These are phyloP conservation scores for Alaudala cheleensis DNA, from an alignment of 2,113 vertebrate genomes.

Conservation along the genomic window DNA sequence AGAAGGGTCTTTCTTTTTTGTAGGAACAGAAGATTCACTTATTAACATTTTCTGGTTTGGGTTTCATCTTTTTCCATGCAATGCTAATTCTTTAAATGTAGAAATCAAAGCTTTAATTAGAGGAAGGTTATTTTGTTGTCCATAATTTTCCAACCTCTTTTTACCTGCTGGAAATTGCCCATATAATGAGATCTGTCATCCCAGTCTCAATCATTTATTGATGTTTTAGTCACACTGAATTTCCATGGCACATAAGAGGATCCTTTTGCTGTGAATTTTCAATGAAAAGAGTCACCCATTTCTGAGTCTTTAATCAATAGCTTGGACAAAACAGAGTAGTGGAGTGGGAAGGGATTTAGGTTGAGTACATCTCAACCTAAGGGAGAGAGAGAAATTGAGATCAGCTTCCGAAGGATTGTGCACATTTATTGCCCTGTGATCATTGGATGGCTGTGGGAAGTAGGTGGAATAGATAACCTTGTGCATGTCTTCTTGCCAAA, in stretches of 20 bases:
- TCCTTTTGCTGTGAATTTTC: neutral
- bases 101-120: neutral
- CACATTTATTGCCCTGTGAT: neutral
- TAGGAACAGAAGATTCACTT: neutral
- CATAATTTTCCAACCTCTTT: neutral
- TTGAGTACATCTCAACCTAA: neutral
- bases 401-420: neutral
- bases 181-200: neutral
- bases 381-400: rapidly evolving
- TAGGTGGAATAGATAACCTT: neutral
- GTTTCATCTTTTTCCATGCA: neutral
- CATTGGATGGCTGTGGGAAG: neutral
- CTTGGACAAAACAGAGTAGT: neutral
- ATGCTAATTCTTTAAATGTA: neutral
- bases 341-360: neutral
- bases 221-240: neutral
- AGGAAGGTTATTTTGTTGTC: neutral
- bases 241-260: neutral
- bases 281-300: neutral
- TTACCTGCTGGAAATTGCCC: neutral
- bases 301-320: neutral
- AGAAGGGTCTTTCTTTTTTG: neutral
- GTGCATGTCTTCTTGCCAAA: neutral
- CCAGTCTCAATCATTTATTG: neutral
- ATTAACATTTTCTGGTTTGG: neutral